A percentile compares a stretch with the other conserved stretches of the same genome.
These are phyloP conservation scores for Saxicola maurus DNA, from an alignment of 2,797 vertebrate genomes.

Conservation along the genomic window DNA sequence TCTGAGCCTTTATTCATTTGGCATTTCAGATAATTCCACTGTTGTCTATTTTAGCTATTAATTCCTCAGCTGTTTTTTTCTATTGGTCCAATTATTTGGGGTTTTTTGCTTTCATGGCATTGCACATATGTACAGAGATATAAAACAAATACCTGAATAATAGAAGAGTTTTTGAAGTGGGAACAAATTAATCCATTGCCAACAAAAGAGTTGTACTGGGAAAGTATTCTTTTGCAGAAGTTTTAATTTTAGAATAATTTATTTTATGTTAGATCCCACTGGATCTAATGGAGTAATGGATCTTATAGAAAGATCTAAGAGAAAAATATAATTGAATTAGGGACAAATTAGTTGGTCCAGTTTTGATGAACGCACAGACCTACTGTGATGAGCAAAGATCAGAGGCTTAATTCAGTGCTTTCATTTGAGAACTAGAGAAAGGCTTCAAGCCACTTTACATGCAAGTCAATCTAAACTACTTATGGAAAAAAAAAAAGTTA, in stretches of 20 bases:
- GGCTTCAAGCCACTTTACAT: background rate
- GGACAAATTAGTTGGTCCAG: background rate
- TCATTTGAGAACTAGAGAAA: background rate
- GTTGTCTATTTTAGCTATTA: background rate
- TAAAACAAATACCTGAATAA: background rate
- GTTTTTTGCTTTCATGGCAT: background rate
- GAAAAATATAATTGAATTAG: background rate
- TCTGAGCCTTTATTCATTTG: background rate
- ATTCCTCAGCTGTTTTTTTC: background rate
- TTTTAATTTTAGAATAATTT: background rate
- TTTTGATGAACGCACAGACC: background rate
- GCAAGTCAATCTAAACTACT: background rate
- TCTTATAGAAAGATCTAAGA: background rate
- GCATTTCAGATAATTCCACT: background rate
- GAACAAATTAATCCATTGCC: background rate
- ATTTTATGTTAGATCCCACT: background rate
- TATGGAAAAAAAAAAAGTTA: background rate
- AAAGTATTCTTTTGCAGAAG: background rate
- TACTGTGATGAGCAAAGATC: constrained; percentile 13
- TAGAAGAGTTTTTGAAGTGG: background rate
- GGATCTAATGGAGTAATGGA: background rate
- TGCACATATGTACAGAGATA: background rate
- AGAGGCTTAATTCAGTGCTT: background rate
- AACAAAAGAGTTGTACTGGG: background rate
- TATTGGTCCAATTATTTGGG: background rate